Conservation (phyloP, 2,888 invertebrate genomes). For the Nezara viridula region DNA sequence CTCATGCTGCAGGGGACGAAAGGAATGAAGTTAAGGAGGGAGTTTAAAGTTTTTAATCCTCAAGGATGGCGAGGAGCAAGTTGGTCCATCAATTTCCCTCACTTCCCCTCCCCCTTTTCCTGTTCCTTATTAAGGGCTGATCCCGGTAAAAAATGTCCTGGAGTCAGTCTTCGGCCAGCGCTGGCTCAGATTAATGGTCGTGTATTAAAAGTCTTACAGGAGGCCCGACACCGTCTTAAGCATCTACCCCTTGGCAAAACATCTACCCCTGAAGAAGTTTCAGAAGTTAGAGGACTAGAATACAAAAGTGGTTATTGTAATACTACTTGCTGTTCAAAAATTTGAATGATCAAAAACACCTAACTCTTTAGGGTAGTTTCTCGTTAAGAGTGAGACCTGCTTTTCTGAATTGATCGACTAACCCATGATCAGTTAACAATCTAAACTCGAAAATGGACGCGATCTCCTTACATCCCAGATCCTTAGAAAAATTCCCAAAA, state of each 20-base stretch:
- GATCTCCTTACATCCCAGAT: no score
- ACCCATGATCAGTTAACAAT: no score
- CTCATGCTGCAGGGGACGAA: constrained; percentile 40
- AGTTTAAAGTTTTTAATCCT: constrained; percentile 59
- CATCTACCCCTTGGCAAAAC: not conserved
- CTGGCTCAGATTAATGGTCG: constrained; percentile 52
- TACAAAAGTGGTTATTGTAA: not conserved
- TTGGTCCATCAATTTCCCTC: constrained; percentile 57
- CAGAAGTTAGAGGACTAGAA: not conserved
- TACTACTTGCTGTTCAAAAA: no score
- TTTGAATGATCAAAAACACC: no score
- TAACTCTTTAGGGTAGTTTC: no score
- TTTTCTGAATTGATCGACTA: no score
- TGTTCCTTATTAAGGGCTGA: constrained; percentile 52
- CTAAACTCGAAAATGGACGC: no score
- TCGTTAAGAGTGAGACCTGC: no score
- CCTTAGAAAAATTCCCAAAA: no score
- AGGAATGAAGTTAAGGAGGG: constrained; percentile 48
- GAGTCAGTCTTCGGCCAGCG: constrained; percentile 27
- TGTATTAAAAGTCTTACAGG: constrained; percentile 49
- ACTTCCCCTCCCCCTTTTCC: not conserved
- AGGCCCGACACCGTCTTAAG: not conserved
- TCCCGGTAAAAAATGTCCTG: constrained; percentile 51
- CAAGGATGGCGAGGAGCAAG: constrained; percentile 55
- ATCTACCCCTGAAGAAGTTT: not conserved